phyloP scores from a whole-genome alignment of 1,140 invertebrate genomes.

The Atta texana region DNA sequence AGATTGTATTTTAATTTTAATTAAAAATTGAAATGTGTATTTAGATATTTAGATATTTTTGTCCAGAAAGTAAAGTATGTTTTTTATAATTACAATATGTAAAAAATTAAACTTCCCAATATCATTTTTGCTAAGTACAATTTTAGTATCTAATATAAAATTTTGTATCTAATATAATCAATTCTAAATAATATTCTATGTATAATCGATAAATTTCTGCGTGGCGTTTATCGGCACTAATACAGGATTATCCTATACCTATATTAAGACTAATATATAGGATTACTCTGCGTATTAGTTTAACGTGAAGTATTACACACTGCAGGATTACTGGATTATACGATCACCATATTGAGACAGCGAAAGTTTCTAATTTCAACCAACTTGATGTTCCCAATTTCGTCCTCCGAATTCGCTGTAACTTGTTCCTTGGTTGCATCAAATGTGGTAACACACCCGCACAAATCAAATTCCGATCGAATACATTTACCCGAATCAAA shows the following conservation, averaged over 20 bases:
- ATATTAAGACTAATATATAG: slow-evolving; percentile 29
- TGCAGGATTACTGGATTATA: slow-evolving; percentile 35
- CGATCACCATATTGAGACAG: slow-evolving; percentile 33
- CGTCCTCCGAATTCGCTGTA: slow-evolving; percentile 41
- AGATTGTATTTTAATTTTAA: slow-evolving; percentile 13
- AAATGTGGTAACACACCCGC: slow-evolving; percentile 30
- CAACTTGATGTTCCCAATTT: slow-evolving; percentile 58
- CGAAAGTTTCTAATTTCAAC: slow-evolving; percentile 44
- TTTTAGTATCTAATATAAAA: not conserved
- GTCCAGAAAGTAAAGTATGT: not conserved
- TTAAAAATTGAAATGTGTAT: slow-evolving; percentile 13
- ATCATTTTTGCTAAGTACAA: not conserved
- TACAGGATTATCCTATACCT: not conserved
- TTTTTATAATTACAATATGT: not conserved
- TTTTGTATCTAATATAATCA: not conserved
- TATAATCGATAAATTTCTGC: not conserved
- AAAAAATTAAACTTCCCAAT: not conserved
- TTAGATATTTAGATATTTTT: not conserved
- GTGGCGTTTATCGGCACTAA: not conserved
- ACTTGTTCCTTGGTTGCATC: slow-evolving; percentile 47
- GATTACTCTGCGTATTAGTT: slow-evolving; percentile 27
- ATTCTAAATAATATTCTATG: not conserved
- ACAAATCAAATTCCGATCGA: slow-evolving; percentile 55
- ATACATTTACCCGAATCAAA: slow-evolving; percentile 46
- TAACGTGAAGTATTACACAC: slow-evolving; percentile 35